These are phyloP conservation scores for Selenia dentaria DNA, from an alignment of 2,888 invertebrate species.

Conservation along the genomic window DNA sequence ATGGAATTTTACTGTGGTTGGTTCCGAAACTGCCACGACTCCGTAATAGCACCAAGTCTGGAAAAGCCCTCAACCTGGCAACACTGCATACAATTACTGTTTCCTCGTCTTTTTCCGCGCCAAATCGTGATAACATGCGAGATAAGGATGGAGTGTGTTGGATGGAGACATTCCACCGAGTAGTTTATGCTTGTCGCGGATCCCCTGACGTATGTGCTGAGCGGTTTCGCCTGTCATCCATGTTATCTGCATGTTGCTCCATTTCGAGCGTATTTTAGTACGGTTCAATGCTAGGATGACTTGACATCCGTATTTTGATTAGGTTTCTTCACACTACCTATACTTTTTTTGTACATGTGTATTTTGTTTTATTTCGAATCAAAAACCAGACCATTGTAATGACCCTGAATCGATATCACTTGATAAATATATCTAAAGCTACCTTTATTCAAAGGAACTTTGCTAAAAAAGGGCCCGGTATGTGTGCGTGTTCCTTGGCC, in stretches of 20 bases:
- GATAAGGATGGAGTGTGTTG: slow-evolving; percentile 45
- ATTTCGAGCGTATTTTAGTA: slow-evolving; percentile 21
- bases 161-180: slow-evolving; percentile 54
- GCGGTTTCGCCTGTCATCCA: slow-evolving; percentile 29
- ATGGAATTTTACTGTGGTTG: too few species aligned
- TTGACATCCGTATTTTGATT: background rate
- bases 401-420: background rate
- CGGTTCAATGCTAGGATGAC: slow-evolving; percentile 2
- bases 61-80: slow-evolving; percentile 25
- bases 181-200: slow-evolving; percentile 45
- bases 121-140: slow-evolving; percentile 39
- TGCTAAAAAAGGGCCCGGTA: slow-evolving; percentile 39
- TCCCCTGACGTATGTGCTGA: slow-evolving; percentile 37
- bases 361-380: too few species aligned
- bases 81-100: slow-evolving; percentile 48
- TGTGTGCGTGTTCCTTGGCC: slow-evolving; percentile 55
- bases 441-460: slow-evolving; percentile 23
- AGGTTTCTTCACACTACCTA: too few species aligned
- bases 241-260: slow-evolving; percentile 20
- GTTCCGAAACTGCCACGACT: background rate
- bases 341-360: too few species aligned
- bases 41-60: slow-evolving; percentile 26
- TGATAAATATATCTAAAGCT: slow-evolving; percentile 8
- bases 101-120: slow-evolving; percentile 43
- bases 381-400: too few species aligned